Evolutionary conservation across 2,113 vertebrate species (phyloP).

Genomic region (Calyptomena viridis): DNA sequence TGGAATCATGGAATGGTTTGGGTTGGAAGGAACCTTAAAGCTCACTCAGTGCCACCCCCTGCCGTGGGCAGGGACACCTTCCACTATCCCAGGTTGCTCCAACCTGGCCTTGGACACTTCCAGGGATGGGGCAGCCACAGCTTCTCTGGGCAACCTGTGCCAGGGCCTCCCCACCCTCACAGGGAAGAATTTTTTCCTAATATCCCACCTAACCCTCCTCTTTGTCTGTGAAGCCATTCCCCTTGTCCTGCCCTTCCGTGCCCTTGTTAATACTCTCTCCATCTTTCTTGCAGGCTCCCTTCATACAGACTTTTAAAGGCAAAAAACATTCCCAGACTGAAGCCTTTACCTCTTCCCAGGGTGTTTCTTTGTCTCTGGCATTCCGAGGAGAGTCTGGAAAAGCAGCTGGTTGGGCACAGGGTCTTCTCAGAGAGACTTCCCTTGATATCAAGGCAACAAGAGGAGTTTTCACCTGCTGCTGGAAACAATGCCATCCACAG

Average conservation of each 20-base stretch:
- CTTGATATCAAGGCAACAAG: background rate
- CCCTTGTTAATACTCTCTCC: background rate
- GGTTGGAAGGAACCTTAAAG: background rate
- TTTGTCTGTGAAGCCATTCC: background rate
- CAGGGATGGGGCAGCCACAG: background rate
- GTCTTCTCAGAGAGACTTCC: background rate
- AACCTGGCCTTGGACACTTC: accelerated
- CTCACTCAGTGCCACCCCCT: background rate
- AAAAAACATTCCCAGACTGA: accelerated
- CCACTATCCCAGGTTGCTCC: background rate
- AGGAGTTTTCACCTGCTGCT: background rate
- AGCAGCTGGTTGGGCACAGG: background rate
- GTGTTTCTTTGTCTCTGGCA: background rate
- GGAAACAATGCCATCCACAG: conserved; percentile 36
- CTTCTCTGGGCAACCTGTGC: background rate
- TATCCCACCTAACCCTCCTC: accelerated
- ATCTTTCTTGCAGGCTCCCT: background rate
- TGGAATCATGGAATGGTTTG: background rate
- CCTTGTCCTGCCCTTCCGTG: accelerated
- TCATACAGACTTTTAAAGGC: background rate
- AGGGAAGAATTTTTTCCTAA: background rate
- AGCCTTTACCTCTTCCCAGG: background rate
- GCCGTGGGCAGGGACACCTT: background rate
- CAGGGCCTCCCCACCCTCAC: background rate
- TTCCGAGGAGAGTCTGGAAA: background rate